Conservation (phyloP, 2,113 vertebrate species). For the Octodon degus region DNA sequence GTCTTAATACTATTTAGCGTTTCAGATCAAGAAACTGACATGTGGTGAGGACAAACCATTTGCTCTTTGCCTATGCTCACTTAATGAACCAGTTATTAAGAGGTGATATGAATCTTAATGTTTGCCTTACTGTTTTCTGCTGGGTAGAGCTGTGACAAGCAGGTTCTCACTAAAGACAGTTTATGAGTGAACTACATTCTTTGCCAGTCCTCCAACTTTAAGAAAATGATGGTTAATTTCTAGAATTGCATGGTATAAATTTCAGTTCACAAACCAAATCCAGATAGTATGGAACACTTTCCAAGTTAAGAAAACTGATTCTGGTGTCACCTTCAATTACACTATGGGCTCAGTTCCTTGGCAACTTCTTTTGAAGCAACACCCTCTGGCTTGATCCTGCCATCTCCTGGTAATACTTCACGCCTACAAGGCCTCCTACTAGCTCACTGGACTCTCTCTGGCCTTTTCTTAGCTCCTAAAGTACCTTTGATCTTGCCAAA, state of each 20-base stretch:
- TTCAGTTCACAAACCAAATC: neutral
- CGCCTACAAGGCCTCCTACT: rapidly evolving
- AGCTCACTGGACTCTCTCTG: neutral
- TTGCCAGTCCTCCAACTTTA: neutral
- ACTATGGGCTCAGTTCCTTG: neutral
- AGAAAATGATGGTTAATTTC: neutral
- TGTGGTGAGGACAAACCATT: neutral
- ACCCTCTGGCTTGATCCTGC: rapidly evolving
- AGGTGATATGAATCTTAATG: neutral
- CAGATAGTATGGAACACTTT: neutral
- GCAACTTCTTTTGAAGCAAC: neutral
- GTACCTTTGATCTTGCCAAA: rapidly evolving
- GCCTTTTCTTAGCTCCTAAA: neutral
- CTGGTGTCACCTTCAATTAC: neutral
- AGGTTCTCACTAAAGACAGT: neutral
- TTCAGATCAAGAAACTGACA: neutral
- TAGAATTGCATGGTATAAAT: neutral
- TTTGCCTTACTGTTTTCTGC: too few relatives aligned
- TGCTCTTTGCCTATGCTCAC: neutral
- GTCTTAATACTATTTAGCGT: neutral
- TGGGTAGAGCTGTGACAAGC: neutral
- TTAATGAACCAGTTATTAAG: neutral
- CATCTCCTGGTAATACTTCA: neutral
- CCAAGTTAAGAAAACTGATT: neutral
- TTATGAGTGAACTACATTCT: neutral